Evolutionary conservation across 2,888 invertebrate species (phyloP).

Genomic region (Timema cristinae): DNA sequence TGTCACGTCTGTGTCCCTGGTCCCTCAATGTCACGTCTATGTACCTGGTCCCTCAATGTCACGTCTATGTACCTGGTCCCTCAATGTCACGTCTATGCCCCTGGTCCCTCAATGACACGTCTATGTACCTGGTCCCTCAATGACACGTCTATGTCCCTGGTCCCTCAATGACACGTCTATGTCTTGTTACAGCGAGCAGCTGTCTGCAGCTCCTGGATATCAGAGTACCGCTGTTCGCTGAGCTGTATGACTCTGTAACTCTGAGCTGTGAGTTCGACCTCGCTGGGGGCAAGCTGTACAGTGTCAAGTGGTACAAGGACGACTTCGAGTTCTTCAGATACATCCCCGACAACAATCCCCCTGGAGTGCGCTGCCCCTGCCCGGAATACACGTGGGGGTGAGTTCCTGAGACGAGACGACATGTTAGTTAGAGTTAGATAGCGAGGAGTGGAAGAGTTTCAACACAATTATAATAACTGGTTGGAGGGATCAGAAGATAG

Average conservation of each 20-base stretch:
- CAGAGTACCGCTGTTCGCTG: constrained; percentile 34
- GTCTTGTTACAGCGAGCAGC: constrained; percentile 27
- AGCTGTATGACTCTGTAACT: constrained; percentile 33
- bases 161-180: constrained; percentile 4
- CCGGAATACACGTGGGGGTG: constrained; percentile 35
- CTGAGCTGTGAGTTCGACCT: constrained; percentile 36
- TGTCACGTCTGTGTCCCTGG: not conserved
- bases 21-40: not conserved
- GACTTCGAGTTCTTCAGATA: constrained; percentile 38
- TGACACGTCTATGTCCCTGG: not conserved
- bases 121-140: not conserved
- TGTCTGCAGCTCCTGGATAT: constrained; percentile 34
- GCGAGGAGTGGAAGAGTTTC: too few species aligned
- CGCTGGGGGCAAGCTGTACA: constrained; percentile 33
- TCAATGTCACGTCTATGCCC: not conserved
- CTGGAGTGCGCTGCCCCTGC: constrained; percentile 34
- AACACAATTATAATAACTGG: too few species aligned
- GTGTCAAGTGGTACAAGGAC: constrained; percentile 39
- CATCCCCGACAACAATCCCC: constrained; percentile 35
- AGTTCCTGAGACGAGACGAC: constrained; percentile 25
- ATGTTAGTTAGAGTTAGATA: too few species aligned
- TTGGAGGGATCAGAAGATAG: too few species aligned
- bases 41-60: not conserved
- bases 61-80: not conserved
- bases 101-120: not conserved